Percentiles rank a stretch among this genome's conserved stretches.
These are phyloP conservation scores for Abramis brama DNA, from an alignment of 2,113 vertebrate species.

Conservation along the genomic window DNA sequence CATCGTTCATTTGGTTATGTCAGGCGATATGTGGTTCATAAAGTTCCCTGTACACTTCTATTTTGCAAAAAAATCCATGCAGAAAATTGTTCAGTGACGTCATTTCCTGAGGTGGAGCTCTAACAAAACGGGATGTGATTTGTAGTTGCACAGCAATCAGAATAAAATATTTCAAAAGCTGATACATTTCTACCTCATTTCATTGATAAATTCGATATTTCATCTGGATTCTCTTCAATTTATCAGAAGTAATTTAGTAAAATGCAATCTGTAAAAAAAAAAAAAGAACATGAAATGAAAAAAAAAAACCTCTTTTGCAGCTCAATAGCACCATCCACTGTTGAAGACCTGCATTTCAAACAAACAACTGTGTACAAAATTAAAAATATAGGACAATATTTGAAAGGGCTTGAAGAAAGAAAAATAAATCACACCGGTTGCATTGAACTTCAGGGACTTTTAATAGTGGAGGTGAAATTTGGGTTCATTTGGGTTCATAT, in stretches of 20 bases:
- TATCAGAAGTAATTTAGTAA: not conserved
- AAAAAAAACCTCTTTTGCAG: not conserved
- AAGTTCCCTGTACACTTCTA: not conserved
- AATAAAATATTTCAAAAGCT: not conserved
- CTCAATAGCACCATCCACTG: constrained; percentile 24
- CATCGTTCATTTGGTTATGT: constrained; percentile 7
- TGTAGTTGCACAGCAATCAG: not conserved
- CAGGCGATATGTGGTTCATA: not conserved
- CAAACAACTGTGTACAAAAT: not conserved
- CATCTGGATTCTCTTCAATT: not conserved
- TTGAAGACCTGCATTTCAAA: not conserved
- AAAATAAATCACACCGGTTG: not conserved
- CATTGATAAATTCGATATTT: not conserved
- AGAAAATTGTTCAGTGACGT: not conserved
- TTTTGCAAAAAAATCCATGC: not conserved
- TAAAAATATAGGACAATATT: not conserved
- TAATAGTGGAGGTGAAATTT: not conserved
- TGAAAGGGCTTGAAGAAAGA: not conserved
- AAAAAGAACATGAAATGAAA: no score
- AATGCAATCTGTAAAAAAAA: not conserved
- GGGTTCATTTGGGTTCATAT: not conserved
- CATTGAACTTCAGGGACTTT: not conserved
- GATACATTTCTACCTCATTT: not conserved
- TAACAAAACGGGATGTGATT: not conserved
- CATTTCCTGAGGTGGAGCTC: constrained; percentile 29